Base-by-base conservation (phyloP, 2,888 invertebrate genomes). In the Hirtodrosophila trivittata region DNA sequence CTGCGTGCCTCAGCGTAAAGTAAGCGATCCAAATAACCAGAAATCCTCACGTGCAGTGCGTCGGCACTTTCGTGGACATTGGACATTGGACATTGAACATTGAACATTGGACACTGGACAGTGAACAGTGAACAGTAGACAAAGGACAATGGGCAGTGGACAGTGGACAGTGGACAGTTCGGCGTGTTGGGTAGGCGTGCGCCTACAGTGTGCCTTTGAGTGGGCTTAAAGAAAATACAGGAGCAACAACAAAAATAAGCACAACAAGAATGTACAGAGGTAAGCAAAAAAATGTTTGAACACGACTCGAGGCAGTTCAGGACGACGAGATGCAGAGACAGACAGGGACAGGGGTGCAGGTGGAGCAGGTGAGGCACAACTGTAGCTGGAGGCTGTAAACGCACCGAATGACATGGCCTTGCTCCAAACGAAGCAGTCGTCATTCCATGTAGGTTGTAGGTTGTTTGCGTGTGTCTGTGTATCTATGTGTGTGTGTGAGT, bases 1-100 rank as follows among this genome's bases (percentile, higher is more conserved):
- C 30, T 73, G 69, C 60, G 43, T 67, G 62, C 25, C 71, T 77
- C 75, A 82, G 77, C 77, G 51, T 12, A 70, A 70, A 39, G 33
- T 33, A 32, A 67, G 46, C 43, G 37, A 51, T 45, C 13, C 43
- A 56, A 50, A 66, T 62, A 51, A 42, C 38, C 67, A 41, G 25
- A 45, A 57, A 49, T 57, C 52, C 52, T 57, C 25, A 43, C 49
- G 33, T 62, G 60, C 45, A 37, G 25, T 58, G 41, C 45, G 32
- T 35, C 50, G 10, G 65, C 51, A 39, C 52, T 26, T 46, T 50
- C 49, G 21, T 33, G 21, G 33, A 8, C 1, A 5, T 1, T 8
- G 16, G 14, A 37, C 37, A 26, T 18, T 9, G n/a, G 28, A 7
- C 28, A 28, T n/a, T 28, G 28, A 5, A 10, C 9, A 33, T 12